Base-by-base conservation (phyloP, 1,140 invertebrate genomes). In the Camponotus vicinus region DNA sequence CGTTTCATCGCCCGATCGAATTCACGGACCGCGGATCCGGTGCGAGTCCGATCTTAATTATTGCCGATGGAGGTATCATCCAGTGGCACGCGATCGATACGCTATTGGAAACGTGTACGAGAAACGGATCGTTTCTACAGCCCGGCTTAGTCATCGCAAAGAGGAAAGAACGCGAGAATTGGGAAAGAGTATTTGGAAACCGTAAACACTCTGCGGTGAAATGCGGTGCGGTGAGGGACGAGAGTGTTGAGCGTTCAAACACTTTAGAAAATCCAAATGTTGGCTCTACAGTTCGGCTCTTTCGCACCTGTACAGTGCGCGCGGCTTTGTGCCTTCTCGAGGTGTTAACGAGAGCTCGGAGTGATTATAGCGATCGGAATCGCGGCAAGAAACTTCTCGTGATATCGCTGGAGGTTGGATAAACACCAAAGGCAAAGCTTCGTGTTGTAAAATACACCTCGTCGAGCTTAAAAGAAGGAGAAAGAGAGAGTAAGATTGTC, bases 191-290 rank as follows among this genome's bases (percentile, higher is more conserved):
- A 87, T 91, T 91, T 91, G 90, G 84, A 63, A 45, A 86, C 66
- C 15, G 73, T 88, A 90, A 91, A 90, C 76, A 90, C 70, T 83
- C 61, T 34, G 1, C 61, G 78, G 37, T 4, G 69, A 27, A 63
- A 15, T 73, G 85, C 67, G 42, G 42, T 11, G 11, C 75, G 45
- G 32, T 37, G 32, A 37, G 13, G 32, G 15, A 27, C 67, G n/a
- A 32, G 69, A 34, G 67, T 75, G 70, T 91, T 90, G 88, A 90
- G 73, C 82, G 42, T 15, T 82, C 83, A 91, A 90, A 90, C 89
- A 90, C 90, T 90, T 80, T 78, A 64, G 86, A 73, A 71, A 88
- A 84, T 88, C 57, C 70, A 87, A 91, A 91, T 87, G 90, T 90
- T 90, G 85, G 76, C 79, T 84, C 79, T 85, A 67, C 69, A 55